A percentile compares a stretch with the other conserved stretches of the same genome.
phyloP scores from a whole-genome alignment of 2,797 vertebrate species.

The Kryptolebias ocellatus region DNA sequence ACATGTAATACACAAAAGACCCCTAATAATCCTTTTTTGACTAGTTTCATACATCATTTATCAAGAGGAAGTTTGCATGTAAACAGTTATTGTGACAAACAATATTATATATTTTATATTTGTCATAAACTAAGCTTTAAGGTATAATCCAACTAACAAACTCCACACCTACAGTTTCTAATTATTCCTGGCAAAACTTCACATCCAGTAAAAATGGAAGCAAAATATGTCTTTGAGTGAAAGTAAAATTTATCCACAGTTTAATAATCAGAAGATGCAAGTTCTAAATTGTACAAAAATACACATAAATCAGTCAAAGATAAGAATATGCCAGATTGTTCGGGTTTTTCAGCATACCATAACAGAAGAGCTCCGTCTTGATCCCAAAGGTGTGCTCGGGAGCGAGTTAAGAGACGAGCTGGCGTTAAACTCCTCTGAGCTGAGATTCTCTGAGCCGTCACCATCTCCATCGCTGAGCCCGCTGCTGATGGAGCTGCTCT shows the following conservation, averaged over 20 bases:
- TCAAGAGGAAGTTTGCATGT: not conserved
- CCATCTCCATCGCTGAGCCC: conserved; percentile 92
- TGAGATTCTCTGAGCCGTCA: conserved; percentile 93
- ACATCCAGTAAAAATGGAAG: not conserved
- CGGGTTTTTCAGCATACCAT: conserved; percentile 82
- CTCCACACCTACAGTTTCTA: not conserved
- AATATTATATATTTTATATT: not conserved
- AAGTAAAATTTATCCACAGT: not conserved
- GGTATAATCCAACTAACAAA: not conserved
- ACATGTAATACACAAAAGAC: not conserved
- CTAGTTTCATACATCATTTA: too few relatives aligned
- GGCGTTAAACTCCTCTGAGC: conserved; percentile 97
- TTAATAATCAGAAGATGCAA: not conserved
- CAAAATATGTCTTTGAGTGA: not conserved
- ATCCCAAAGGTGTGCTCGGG: conserved; percentile 91
- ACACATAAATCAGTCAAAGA: conserved; percentile 13
- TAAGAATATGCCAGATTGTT: not conserved
- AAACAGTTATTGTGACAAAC: not conserved
- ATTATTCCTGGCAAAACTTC: not conserved
- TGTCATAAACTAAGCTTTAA: not conserved
- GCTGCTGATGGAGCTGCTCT: conserved; percentile 99
- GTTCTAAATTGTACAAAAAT: conserved; percentile 1
- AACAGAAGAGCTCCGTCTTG: conserved; percentile 91
- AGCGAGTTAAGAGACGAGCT: conserved; percentile 97
- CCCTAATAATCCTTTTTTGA: too few relatives aligned